phyloP scores from a whole-genome alignment of 2,113 vertebrate species.

The Cyanistes caeruleus region DNA sequence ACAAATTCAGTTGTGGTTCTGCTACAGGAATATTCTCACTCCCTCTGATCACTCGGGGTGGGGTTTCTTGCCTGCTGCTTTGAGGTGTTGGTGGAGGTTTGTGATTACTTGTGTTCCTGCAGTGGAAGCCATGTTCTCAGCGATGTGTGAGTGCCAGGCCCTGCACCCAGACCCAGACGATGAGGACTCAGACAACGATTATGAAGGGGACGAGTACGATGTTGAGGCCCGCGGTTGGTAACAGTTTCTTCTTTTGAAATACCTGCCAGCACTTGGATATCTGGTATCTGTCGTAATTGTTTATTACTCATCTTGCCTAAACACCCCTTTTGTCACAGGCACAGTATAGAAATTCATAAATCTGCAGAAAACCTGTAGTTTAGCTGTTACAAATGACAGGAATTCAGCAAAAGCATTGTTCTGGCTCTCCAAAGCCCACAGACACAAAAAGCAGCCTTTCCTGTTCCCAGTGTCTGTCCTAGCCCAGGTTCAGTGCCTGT shows the following conservation, averaged over 20 bases:
- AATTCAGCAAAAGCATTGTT: not conserved
- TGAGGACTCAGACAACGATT: conserved; percentile 88
- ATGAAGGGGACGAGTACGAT: conserved; percentile 92
- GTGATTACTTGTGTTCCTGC: not conserved
- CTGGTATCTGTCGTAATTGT: not conserved
- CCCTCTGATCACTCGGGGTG: fast-evolving
- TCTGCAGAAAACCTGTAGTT: not conserved
- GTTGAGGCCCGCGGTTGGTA: conserved; percentile 91
- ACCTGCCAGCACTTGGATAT: not conserved
- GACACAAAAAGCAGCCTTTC: not conserved
- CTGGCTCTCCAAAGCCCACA: not conserved
- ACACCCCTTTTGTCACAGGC: not conserved
- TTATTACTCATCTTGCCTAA: not conserved
- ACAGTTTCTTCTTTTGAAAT: not conserved
- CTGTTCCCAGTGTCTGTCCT: not conserved
- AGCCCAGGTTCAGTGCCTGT: fast-evolving
- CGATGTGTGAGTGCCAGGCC: conserved; percentile 97
- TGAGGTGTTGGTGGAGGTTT: not conserved
- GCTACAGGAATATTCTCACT: not conserved
- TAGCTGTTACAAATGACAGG: not conserved
- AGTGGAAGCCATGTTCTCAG: conserved; percentile 96
- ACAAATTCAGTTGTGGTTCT: not conserved
- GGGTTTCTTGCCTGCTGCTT: not conserved
- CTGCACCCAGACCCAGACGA: conserved; percentile 95
- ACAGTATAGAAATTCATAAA: not conserved